A percentile compares a stretch with the other conserved stretches of the same genome.
These are phyloP conservation scores for Stichodactyla mertensii DNA, from an alignment of 64 coral and sea anemone species.

Conservation along the genomic window DNA sequence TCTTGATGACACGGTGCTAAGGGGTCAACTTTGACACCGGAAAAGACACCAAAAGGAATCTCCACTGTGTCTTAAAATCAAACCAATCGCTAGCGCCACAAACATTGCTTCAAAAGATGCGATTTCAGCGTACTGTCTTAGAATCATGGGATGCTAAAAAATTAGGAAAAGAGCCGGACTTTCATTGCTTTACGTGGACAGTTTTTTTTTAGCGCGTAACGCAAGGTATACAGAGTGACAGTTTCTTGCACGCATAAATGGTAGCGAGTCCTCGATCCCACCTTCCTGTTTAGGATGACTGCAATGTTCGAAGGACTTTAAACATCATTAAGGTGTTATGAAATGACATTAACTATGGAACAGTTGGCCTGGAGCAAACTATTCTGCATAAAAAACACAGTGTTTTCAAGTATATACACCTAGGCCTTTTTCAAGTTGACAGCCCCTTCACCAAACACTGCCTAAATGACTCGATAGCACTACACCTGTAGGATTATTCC, in stretches of 20 bases:
- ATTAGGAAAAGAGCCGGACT: background rate
- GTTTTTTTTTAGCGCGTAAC: conserved; percentile 2
- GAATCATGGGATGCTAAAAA: background rate
- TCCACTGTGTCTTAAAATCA: background rate
- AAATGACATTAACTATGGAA: background rate
- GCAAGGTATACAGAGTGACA: background rate
- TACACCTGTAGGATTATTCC: background rate
- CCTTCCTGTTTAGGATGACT: background rate
- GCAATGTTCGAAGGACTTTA: background rate
- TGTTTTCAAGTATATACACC: background rate
- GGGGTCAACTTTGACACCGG: conserved; percentile 17
- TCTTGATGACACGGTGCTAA: background rate
- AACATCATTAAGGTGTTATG: background rate
- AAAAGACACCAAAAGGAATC: conserved; percentile 4
- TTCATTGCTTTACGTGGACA: background rate
- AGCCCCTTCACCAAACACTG: background rate
- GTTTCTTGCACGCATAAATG: background rate
- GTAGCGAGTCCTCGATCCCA: background rate
- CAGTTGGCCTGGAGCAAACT: background rate
- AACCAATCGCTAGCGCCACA: background rate
- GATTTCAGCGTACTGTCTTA: background rate
- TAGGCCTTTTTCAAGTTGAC: background rate
- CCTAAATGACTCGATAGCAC: background rate
- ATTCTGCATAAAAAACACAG: background rate
- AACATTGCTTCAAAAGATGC: background rate